Conservation (phyloP, 2,888 invertebrate species). For the Ischnus inquisitorius region DNA sequence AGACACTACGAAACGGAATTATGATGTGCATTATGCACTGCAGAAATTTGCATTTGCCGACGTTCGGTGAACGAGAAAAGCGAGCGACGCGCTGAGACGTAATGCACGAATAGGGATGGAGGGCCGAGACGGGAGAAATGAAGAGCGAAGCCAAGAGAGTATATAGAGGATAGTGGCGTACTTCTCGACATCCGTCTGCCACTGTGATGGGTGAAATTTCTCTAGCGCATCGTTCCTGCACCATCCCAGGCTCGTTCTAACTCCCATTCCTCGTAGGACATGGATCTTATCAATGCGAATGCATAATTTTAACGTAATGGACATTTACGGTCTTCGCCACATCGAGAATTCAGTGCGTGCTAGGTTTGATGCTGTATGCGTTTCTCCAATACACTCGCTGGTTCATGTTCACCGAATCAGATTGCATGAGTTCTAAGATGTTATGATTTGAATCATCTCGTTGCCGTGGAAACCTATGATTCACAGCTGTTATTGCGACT, state of each 20-base stretch:
- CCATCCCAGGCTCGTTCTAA: conserved; percentile 31
- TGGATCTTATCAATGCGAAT: conserved; percentile 78
- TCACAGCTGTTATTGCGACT: conserved; percentile 19
- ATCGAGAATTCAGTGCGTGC: conserved; percentile 52
- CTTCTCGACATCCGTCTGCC: conserved; percentile 45
- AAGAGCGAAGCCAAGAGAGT: conserved; percentile 41
- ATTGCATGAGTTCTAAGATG: conserved; percentile 36
- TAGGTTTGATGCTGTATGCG: conserved; percentile 7
- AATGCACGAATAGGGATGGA: conserved; percentile 70
- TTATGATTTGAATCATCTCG: conserved; percentile 25
- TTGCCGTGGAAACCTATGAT: conserved; percentile 32
- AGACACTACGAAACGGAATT: conserved; percentile 53
- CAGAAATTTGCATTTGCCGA: conserved; percentile 64
- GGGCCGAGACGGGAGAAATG: conserved; percentile 56
- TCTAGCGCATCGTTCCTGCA: conserved; percentile 34
- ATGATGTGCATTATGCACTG: conserved; percentile 67
- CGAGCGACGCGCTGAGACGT: conserved; percentile 4
- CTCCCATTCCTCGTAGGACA: conserved; percentile 57
- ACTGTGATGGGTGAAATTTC: conserved; percentile 73
- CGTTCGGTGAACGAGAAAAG: conserved; percentile 9
- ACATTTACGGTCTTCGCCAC: conserved; percentile 54
- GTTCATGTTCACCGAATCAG: conserved; percentile 24
- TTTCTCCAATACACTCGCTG: conserved; percentile 18
- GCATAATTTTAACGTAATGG: conserved; percentile 75
- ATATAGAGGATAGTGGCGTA: conserved; percentile 20